Conservation (phyloP, 2,888 invertebrate genomes). For the Limenitis arthemis region DNA sequence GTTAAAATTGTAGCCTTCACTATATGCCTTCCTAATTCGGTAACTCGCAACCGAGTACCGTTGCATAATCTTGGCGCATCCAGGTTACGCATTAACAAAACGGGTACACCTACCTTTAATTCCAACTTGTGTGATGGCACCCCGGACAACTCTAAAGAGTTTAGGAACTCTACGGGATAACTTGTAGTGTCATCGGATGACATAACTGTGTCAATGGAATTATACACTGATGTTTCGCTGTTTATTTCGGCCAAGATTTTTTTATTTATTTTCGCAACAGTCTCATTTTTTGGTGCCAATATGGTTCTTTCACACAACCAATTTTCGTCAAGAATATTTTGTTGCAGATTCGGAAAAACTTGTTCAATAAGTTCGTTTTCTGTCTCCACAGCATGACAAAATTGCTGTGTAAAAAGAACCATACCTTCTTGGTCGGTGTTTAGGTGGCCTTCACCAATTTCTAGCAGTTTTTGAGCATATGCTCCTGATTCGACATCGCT, state of each 20-base stretch:
- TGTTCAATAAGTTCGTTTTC: constrained; percentile 4
- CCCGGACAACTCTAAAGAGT: constrained; percentile 29
- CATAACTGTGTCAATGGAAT: constrained; percentile 27
- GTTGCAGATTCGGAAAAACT: constrained; percentile 27
- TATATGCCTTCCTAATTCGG: constrained; percentile 21
- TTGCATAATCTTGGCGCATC: constrained; percentile 26
- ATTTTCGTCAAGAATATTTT: constrained; percentile 24
- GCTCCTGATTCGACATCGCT: constrained; percentile 23
- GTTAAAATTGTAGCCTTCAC: constrained; percentile 28
- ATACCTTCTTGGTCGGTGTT: constrained; percentile 26
- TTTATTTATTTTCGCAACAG: constrained; percentile 28
- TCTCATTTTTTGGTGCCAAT: constrained; percentile 29
- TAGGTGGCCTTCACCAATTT: constrained; percentile 27
- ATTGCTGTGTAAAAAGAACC: constrained; percentile 25
- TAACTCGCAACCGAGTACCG: constrained; percentile 12
- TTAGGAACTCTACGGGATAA: constrained; percentile 29
- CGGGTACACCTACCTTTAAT: constrained; percentile 24
- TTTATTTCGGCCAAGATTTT: constrained; percentile 24
- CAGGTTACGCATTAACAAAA: constrained; percentile 25
- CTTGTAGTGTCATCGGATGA: constrained; percentile 18
- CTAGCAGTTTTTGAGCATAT: constrained; percentile 24
- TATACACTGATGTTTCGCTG: constrained; percentile 20
- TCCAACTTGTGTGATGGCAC: constrained; percentile 25
- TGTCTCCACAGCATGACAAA: no score
- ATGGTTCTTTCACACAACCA: constrained; percentile 30